These are phyloP conservation scores for Heteropelma amictum DNA, from an alignment of 2,888 invertebrate species.

Conservation along the genomic window DNA sequence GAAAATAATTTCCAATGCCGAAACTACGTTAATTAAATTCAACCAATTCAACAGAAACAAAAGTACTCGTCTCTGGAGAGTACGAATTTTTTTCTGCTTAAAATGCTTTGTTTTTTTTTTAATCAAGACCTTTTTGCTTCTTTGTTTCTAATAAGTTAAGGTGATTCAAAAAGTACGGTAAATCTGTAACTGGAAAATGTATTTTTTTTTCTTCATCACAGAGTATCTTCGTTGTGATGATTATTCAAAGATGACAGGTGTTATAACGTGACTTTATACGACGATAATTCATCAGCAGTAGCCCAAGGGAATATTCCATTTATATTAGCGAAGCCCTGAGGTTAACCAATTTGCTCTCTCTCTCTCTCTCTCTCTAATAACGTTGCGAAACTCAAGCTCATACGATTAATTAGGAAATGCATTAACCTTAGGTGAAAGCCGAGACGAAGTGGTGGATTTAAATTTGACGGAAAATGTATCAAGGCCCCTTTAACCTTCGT, in stretches of 20 bases:
- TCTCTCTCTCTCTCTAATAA: slow-evolving; percentile 29
- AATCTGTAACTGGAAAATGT: no score
- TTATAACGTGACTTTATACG: slow-evolving; percentile 21
- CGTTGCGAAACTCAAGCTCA: slow-evolving; percentile 1
- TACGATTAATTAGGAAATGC: slow-evolving; percentile 35
- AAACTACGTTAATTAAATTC: no score
- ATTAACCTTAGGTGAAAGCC: background rate
- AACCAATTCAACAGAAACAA: no score
- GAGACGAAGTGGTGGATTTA: background rate
- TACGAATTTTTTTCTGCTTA: no score
- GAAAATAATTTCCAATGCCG: no score
- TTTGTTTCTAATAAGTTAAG: no score
- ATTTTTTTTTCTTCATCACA: no score
- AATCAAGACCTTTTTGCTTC: no score
- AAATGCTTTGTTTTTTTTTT: no score
- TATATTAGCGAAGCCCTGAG: background rate
- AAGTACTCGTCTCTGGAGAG: no score
- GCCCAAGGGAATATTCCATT: slow-evolving; percentile 17
- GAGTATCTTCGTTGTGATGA: no score
- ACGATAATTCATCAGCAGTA: background rate
- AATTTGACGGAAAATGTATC: background rate
- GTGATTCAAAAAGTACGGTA: no score
- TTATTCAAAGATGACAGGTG: slow-evolving; percentile 6
- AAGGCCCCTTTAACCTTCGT: background rate
- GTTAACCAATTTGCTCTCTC: slow-evolving; percentile 42